phyloP scores from a whole-genome alignment of 2,888 invertebrate species.

The Pasiphila rectangulata region DNA sequence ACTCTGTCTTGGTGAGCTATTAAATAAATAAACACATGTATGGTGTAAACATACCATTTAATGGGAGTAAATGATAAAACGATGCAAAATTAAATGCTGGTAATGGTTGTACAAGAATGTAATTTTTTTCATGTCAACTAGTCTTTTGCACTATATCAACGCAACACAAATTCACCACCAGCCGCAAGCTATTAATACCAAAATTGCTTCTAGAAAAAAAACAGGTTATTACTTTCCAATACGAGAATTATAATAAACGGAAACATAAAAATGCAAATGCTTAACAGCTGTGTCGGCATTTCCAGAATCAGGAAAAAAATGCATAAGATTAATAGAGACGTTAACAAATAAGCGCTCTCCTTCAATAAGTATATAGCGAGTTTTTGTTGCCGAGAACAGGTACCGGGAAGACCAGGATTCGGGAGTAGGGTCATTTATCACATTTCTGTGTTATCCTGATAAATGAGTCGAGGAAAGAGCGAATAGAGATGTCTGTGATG shows the following conservation, averaged over 20 bases:
- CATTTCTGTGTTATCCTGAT: constrained; percentile 58
- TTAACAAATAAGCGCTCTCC: constrained; percentile 61
- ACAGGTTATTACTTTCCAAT: constrained; percentile 23
- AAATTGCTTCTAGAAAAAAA: neutral
- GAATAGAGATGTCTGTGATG: constrained; percentile 61
- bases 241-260: constrained; percentile 42
- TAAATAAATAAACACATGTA: too few relatives aligned
- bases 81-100: neutral
- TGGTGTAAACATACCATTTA: neutral
- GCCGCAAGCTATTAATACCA: neutral
- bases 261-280: constrained; percentile 60
- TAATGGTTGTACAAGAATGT: neutral
- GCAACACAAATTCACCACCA: neutral
- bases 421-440: constrained; percentile 63
- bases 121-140: neutral
- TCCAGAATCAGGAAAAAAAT: constrained; percentile 40
- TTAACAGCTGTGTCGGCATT: constrained; percentile 54
- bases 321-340: constrained; percentile 71
- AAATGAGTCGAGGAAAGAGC: constrained; percentile 57
- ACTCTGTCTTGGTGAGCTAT: too few relatives aligned
- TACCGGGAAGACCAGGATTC: constrained; percentile 43
- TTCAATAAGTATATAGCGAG: constrained; percentile 50
- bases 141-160: neutral
- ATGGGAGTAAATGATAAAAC: neutral
- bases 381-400: constrained; percentile 72